A percentile compares a stretch with the other conserved stretches of the same genome.
phyloP scores from a whole-genome alignment of 1,140 invertebrate species.

The Idris sp. region DNA sequence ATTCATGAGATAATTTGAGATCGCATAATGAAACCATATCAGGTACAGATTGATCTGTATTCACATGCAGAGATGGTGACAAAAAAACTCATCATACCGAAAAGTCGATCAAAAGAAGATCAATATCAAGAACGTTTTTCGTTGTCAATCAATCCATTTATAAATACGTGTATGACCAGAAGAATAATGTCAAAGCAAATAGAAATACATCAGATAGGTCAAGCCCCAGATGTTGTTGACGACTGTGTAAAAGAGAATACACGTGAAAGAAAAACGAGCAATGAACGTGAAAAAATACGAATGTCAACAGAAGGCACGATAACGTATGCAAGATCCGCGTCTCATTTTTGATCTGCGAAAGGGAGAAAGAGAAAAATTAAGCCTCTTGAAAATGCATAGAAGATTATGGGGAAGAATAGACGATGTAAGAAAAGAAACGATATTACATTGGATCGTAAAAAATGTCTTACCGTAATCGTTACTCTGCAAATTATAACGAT shows the following conservation, averaged over 20 bases:
- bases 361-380: slow-evolving; percentile 46
- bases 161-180: slow-evolving; percentile 13
- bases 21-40: slow-evolving; percentile 3
- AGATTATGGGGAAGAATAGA: slow-evolving; percentile 42
- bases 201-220: slow-evolving; percentile 29
- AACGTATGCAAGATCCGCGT: slow-evolving; percentile 38
- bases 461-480: slow-evolving; percentile 74
- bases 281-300: slow-evolving; percentile 54
- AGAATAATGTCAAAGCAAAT: slow-evolving; percentile 24
- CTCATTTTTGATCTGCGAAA: slow-evolving; percentile 31
- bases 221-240: slow-evolving; percentile 35
- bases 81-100: slow-evolving; percentile 8
- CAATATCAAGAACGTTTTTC: slow-evolving; percentile 9
- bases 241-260: slow-evolving; percentile 22
- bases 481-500: slow-evolving; percentile 66
- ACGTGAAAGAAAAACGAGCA: slow-evolving; percentile 48
- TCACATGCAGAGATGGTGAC: slow-evolving; percentile 18
- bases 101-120: slow-evolving; percentile 13
- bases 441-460: slow-evolving; percentile 59
- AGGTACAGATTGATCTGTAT: slow-evolving; percentile 13
- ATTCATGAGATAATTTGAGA: slow-evolving; percentile 11
- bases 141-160: slow-evolving; percentile 17
- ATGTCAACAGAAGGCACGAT: slow-evolving; percentile 36
- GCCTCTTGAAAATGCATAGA: slow-evolving; percentile 33
- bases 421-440: slow-evolving; percentile 44